phyloP scores from a whole-genome alignment of 2,113 vertebrate species.

The Megaptera novaeangliae region DNA sequence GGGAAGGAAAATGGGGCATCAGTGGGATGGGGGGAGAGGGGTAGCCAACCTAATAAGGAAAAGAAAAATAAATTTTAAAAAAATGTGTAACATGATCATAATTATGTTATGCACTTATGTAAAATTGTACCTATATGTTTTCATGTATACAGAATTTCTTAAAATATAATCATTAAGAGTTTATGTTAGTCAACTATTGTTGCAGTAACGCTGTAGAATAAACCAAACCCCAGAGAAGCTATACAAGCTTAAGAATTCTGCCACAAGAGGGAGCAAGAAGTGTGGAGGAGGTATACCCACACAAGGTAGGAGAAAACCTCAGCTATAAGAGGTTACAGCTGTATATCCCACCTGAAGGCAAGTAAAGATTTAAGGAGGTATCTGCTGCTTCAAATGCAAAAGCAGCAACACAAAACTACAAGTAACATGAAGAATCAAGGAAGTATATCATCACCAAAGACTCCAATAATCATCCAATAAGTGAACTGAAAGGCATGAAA shows the following conservation, averaged over 20 bases:
- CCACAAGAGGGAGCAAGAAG: not conserved
- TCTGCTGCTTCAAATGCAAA: not conserved
- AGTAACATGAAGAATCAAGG: not conserved
- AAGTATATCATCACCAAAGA: not conserved
- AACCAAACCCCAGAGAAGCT: not conserved
- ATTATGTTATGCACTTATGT: not conserved
- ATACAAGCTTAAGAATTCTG: not conserved
- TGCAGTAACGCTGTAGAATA: not conserved
- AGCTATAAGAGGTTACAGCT: no score
- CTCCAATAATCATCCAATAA: not conserved
- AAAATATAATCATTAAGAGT: not conserved
- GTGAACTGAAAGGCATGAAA: not conserved
- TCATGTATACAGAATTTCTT: not conserved
- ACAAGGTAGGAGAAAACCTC: not conserved
- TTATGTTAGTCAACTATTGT: not conserved
- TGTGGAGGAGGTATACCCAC: not conserved
- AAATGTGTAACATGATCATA: not conserved
- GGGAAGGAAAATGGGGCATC: not conserved
- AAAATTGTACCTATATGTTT: not conserved
- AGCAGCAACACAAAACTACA: not conserved
- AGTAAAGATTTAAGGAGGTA: not conserved
- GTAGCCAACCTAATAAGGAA: not conserved
- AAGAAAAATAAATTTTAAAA: not conserved
- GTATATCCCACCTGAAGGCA: not conserved
- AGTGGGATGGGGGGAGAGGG: not conserved